Conservation (phyloP, 2,888 invertebrate genomes). For the Lithophane semibrunnea region DNA sequence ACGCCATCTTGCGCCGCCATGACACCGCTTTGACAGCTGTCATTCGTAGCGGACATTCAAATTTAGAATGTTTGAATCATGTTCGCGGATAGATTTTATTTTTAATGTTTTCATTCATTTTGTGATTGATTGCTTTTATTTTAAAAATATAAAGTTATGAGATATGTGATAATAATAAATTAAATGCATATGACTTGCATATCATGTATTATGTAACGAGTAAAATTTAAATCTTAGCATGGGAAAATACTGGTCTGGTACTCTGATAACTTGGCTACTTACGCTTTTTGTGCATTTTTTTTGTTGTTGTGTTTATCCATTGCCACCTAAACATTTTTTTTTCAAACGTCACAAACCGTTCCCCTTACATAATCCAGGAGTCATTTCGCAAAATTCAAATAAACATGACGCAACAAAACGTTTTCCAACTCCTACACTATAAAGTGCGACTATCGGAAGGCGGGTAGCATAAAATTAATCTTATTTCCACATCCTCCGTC, state of each 20-base stretch:
- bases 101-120: conserved; percentile 56
- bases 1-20: conserved; percentile 86
- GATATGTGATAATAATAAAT: background rate
- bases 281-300: background rate
- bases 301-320: background rate
- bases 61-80: conserved; percentile 86
- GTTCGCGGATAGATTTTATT: conserved; percentile 69
- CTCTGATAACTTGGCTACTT: background rate
- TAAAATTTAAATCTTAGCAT: background rate
- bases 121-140: conserved; percentile 44
- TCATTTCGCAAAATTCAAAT: background rate
- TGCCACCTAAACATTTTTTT: background rate
- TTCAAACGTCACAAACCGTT: too few species aligned
- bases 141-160: conserved; percentile 1
- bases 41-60: conserved; percentile 86
- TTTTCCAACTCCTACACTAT: conserved; percentile 43
- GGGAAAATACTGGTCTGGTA: background rate
- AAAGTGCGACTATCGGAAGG: conserved; percentile 59
- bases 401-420: conserved; percentile 33
- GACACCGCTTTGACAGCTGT: conserved; percentile 89
- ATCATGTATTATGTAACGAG: background rate
- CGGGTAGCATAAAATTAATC: conserved; percentile 67
- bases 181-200: background rate
- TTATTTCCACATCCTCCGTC: conserved; percentile 66
- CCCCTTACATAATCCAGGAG: background rate